Conservation (phyloP, 2,888 invertebrate species). For the Anoplius nigerrimus region DNA sequence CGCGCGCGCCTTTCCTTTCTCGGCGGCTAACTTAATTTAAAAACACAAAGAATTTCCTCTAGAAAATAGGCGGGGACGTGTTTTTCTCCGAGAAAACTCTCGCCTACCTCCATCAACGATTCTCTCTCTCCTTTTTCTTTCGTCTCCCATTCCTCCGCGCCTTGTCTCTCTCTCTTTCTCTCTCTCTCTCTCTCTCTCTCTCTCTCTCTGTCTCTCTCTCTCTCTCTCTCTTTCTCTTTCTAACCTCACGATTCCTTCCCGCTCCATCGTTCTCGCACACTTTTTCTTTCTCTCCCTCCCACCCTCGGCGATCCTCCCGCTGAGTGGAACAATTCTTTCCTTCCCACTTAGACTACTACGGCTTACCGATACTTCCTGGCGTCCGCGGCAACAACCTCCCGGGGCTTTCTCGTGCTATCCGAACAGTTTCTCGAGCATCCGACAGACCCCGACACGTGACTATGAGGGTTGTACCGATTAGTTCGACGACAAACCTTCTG, state of each 20-base stretch:
- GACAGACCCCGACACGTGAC: too few relatives aligned
- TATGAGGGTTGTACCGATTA: neutral
- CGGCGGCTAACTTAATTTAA: conserved; percentile 61
- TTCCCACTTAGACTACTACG: conserved; percentile 2
- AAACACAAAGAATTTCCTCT: conserved; percentile 60
- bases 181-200: conserved; percentile 16
- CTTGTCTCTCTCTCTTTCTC: conserved; percentile 6
- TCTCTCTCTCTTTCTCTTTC: conserved; percentile 16
- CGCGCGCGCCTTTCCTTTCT: conserved; percentile 34
- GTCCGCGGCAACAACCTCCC: neutral
- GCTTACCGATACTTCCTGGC: conserved; percentile 10
- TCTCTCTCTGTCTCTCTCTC: conserved; percentile 17
- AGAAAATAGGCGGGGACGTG: conserved; percentile 55
- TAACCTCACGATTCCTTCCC: too few relatives aligned
- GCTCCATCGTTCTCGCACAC: conserved; percentile 16
- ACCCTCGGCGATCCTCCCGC: conserved; percentile 17
- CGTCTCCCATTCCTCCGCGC: neutral
- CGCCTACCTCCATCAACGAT: conserved; percentile 28
- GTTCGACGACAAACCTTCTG: neutral
- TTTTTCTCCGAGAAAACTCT: conserved; percentile 47
- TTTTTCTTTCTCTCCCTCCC: conserved; percentile 1
- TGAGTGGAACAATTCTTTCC: neutral
- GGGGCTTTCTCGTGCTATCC: neutral
- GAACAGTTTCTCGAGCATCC: conserved; percentile 22
- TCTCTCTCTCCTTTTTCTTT: neutral